Conservation (phyloP, 2,888 invertebrate species). For the Drosophila subsilvestris region DNA sequence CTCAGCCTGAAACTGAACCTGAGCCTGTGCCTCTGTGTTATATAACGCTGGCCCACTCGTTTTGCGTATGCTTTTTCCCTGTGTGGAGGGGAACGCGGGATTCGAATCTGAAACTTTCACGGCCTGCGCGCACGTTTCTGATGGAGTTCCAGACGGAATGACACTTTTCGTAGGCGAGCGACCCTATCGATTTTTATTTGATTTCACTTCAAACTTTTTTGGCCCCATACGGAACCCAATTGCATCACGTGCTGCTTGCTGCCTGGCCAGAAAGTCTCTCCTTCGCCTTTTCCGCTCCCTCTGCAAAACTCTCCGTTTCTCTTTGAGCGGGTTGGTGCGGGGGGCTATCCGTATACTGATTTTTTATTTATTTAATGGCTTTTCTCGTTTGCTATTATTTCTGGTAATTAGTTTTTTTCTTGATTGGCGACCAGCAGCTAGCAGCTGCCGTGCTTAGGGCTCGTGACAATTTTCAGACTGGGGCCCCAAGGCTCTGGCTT, state of each 20-base stretch:
- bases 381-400: slow-evolving; percentile 11
- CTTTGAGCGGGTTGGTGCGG: background rate
- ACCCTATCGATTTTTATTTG: slow-evolving; percentile 50
- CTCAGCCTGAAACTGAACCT: background rate
- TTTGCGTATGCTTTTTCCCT: slow-evolving; percentile 31
- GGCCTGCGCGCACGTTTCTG: slow-evolving; percentile 38
- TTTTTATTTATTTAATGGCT: slow-evolving; percentile 12
- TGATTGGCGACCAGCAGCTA: slow-evolving; percentile 17
- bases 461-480: slow-evolving; percentile 25
- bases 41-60: slow-evolving; percentile 46
- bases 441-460: slow-evolving; percentile 31
- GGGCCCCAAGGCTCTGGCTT: slow-evolving; percentile 36
- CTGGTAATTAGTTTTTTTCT: slow-evolving; percentile 24
- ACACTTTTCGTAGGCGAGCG: slow-evolving; percentile 39
- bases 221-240: slow-evolving; percentile 35
- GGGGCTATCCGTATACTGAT: background rate
- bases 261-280: background rate
- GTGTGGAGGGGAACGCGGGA: slow-evolving; percentile 6
- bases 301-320: background rate
- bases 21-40: slow-evolving; percentile 37
- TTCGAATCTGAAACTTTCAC: slow-evolving; percentile 22
- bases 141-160: slow-evolving; percentile 17
- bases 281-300: background rate
- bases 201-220: slow-evolving; percentile 42
- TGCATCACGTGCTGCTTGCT: slow-evolving; percentile 38